Conservation (phyloP, 1,140 invertebrate species). For the Drosophila lacertosa region DNA sequence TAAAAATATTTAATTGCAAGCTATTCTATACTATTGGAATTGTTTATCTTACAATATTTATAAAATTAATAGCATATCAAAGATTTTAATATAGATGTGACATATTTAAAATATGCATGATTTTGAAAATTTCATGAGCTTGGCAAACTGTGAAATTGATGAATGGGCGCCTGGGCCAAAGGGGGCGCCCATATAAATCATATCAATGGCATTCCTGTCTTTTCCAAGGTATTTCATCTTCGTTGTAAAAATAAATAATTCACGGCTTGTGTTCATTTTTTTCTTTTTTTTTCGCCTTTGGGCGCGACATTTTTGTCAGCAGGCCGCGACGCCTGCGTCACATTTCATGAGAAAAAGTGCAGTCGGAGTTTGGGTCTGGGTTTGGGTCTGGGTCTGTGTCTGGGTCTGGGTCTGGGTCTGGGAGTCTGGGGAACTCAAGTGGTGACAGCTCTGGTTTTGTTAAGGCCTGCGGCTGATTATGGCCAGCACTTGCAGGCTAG, state of each 20-base stretch:
- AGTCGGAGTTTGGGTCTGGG: conserved; percentile 16
- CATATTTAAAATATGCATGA: not conserved
- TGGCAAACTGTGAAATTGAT: not conserved
- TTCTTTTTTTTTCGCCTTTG: conserved; percentile 30
- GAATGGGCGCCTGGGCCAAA: not conserved
- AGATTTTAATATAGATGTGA: not conserved
- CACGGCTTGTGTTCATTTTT: not conserved
- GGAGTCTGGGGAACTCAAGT: conserved; percentile 57
- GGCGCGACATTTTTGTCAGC: conserved; percentile 70
- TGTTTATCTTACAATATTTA: no score
- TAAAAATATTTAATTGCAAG: not conserved
- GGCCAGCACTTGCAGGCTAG: conserved; percentile 21
- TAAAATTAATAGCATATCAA: no score
- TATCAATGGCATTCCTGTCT: not conserved
- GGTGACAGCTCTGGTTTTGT: conserved; percentile 63
- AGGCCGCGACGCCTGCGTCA: conserved; percentile 54
- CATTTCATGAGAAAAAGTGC: conserved; percentile 63
- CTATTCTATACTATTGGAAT: no score
- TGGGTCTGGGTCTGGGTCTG: conserved; percentile 25
- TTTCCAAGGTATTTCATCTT: conserved; percentile 35
- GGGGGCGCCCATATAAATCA: conserved; percentile 6
- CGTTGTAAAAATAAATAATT: not conserved
- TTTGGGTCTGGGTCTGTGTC: not conserved
- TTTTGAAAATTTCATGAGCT: not conserved
- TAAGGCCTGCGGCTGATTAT: conserved; percentile 68